phyloP scores from a whole-genome alignment of 2,113 vertebrate genomes.

The Butorides virescens region DNA sequence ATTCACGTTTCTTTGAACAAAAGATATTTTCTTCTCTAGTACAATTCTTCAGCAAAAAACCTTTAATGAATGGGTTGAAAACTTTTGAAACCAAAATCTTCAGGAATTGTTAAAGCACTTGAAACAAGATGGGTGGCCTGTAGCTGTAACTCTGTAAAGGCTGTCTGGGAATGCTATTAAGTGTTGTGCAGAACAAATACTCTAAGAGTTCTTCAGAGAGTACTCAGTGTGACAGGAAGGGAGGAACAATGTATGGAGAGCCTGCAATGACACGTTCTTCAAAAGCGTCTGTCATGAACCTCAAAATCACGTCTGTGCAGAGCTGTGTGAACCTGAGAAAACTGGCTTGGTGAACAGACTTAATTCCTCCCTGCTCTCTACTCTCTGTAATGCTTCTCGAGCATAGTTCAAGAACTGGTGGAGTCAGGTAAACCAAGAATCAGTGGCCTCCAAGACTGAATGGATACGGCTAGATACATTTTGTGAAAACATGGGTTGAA shows the following conservation, averaged over 20 bases:
- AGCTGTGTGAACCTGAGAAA: background rate
- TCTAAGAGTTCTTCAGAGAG: conserved; percentile 50
- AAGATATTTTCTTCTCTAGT: background rate
- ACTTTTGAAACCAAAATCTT: conserved; percentile 23
- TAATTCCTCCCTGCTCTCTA: background rate
- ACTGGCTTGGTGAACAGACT: background rate
- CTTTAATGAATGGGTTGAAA: conserved; percentile 19
- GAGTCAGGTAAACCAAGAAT: background rate
- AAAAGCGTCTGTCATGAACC: conserved; percentile 19
- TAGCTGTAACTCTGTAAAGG: conserved; percentile 11
- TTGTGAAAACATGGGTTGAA: background rate
- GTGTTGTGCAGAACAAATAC: conserved; percentile 16
- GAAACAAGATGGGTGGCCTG: conserved; percentile 29
- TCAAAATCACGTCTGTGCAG: background rate
- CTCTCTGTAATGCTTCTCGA: background rate
- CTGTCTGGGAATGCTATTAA: conserved; percentile 39
- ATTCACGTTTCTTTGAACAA: background rate
- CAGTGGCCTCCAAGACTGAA: background rate
- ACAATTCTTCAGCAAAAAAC: background rate
- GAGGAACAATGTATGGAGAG: background rate
- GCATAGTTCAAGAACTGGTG: background rate
- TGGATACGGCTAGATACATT: background rate
- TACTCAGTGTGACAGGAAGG: conserved; percentile 38
- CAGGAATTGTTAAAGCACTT: conserved; percentile 12
- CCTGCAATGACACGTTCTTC: background rate